Conservation (phyloP, 2,888 invertebrate genomes). For the Conus canariensis region DNA sequence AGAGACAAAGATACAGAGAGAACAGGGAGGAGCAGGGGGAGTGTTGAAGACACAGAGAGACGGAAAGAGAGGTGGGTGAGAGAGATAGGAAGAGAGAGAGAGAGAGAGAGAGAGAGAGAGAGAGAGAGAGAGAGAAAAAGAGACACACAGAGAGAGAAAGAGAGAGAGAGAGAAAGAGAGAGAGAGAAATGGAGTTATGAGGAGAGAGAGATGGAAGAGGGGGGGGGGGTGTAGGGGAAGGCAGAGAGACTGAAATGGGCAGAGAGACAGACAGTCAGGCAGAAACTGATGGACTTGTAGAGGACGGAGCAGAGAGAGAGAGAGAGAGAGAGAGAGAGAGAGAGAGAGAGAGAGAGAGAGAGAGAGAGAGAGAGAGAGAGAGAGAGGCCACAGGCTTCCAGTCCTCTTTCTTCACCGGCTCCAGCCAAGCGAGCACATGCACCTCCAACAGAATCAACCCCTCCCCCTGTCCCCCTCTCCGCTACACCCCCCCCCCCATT, state of each 20-base stretch:
- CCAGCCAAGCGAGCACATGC: too few relatives aligned
- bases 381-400: too few relatives aligned
- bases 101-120: neutral
- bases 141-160: neutral
- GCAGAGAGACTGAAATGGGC: neutral
- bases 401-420: too few relatives aligned
- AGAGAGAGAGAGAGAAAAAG: neutral
- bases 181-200: neutral
- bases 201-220: neutral
- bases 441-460: too few relatives aligned
- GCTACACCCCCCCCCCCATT: too few relatives aligned
- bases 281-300: neutral
- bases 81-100: neutral
- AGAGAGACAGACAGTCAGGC: neutral
- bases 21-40: neutral
- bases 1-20: neutral
- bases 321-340: neutral
- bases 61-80: neutral
- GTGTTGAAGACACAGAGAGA: neutral
- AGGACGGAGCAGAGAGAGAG: neutral
- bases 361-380: neutral
- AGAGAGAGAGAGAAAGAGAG: constrained; percentile 2
- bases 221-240: neutral
- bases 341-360: neutral
- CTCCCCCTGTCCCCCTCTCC: too few relatives aligned